Conservation (phyloP, 2,797 vertebrate species). For the Enteromius treurensis region DNA sequence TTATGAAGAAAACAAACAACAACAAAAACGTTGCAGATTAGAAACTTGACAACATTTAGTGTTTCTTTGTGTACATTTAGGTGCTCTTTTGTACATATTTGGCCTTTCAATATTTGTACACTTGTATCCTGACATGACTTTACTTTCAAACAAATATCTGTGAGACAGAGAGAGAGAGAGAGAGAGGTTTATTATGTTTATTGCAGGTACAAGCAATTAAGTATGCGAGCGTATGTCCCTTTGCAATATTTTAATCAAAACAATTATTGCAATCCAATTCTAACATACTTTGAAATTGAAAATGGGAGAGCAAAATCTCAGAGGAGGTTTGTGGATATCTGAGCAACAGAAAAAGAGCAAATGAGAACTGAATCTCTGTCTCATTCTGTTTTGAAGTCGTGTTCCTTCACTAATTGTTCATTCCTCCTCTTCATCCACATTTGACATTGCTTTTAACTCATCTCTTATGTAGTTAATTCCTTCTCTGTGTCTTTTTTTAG, state of each 20-base stretch:
- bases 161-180: background rate
- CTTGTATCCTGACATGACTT: background rate
- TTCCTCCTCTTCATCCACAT: background rate
- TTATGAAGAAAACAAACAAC: background rate
- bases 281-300: conserved; percentile 7
- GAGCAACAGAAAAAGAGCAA: conserved; percentile 5
- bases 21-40: background rate
- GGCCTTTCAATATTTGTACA: conserved; percentile 35
- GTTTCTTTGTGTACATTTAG: background rate
- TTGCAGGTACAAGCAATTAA: background rate
- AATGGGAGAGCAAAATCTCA: background rate
- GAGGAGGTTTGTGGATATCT: background rate
- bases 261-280: background rate
- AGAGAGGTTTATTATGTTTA: no score
- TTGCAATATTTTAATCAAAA: conserved; percentile 6
- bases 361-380: background rate
- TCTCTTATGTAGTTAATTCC: conserved; percentile 14
- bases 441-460: conserved; percentile 14
- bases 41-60: background rate
- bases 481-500: background rate
- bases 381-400: background rate
- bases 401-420: conserved; percentile 3
- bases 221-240: background rate
- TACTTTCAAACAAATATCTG: background rate
- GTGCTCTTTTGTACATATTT: background rate